Base-by-base conservation (phyloP, 2,113 vertebrate genomes). In the Talpa occidentalis region DNA sequence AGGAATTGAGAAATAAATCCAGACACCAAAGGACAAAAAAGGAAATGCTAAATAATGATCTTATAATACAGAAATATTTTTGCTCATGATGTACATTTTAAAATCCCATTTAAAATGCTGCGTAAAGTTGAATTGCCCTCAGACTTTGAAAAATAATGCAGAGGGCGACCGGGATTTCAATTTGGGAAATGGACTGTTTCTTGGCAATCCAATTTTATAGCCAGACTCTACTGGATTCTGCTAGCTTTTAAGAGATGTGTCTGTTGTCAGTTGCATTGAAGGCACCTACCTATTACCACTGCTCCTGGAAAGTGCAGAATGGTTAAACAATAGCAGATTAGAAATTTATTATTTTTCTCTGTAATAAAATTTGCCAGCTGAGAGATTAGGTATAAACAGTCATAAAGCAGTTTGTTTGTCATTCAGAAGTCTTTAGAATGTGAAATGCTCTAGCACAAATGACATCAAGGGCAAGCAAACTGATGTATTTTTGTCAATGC, bases 291-390 rank as follows among this genome's bases (percentile, higher is more conserved):
- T 88, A 66, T 73, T 84, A 95, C 69, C 14, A 60, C 16, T 52
- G 77, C 35, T 35, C 81, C 87, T 92, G n/a, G 15, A 95, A 95
- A 93, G 52, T 69, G 24, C 40, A 82, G 84, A 91, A 91, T 64
- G 42, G 62, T 70, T 96, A 92, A 95, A 86, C 70, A 93, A 82
- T 82, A 92, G 74, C 22, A 85, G 44, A 62, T 95, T 76, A 92
- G 77, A 93, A 94, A 93, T 86, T 32, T 96, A 94, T 90, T 95
- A n/a, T 93, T 94, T 95, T 88, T 60, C 64, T 73, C 49, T 95
- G 60, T 92, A 88, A 94, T 95, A 95, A 95, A 90, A 60, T 62
- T 52, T 91, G 59, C 62, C 47, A 28, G 3, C 62, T 89, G 80
- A 87, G 79, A 93, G 67, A 90, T 24, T 44, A 17, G 24, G 10